Conservation (phyloP, 2,888 invertebrate genomes). For the Macrostomum cliftonense region DNA sequence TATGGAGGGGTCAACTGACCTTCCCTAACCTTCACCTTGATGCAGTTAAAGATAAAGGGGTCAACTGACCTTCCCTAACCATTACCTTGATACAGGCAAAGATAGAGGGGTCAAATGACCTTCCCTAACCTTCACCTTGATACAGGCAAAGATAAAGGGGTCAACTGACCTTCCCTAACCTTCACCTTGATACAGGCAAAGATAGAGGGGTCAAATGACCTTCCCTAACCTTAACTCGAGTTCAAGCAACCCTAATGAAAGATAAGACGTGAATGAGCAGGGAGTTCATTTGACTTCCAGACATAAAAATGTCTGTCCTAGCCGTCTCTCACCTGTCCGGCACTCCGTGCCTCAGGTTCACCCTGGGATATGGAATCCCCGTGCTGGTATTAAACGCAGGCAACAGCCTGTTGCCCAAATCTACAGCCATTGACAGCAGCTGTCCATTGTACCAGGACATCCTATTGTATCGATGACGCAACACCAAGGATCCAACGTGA, state of each 20-base stretch:
- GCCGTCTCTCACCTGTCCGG: conserved; percentile 1
- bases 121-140: no score
- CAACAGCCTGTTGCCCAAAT: conserved; percentile 68
- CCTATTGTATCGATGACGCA: conserved; percentile 46
- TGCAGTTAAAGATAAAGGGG: no score
- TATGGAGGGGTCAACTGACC: neutral
- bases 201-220: neutral
- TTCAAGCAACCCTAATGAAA: no score
- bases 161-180: neutral
- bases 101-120: neutral
- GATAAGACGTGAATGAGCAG: no score
- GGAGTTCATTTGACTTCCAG: no score
- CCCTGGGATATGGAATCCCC: conserved; percentile 85
- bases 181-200: no score
- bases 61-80: neutral
- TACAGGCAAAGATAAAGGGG: no score
- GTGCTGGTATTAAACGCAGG: conserved; percentile 97
- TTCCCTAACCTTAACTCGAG: no score
- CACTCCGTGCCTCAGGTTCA: conserved; percentile 31
- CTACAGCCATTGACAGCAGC: conserved; percentile 67
- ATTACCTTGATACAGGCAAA: no score
- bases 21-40: neutral
- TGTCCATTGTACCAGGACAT: conserved; percentile 51
- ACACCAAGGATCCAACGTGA: conserved; percentile 64
- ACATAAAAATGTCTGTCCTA: no score